Evolutionary conservation across 1,140 invertebrate species (phyloP).

Genomic region (Nephila pilipes): DNA sequence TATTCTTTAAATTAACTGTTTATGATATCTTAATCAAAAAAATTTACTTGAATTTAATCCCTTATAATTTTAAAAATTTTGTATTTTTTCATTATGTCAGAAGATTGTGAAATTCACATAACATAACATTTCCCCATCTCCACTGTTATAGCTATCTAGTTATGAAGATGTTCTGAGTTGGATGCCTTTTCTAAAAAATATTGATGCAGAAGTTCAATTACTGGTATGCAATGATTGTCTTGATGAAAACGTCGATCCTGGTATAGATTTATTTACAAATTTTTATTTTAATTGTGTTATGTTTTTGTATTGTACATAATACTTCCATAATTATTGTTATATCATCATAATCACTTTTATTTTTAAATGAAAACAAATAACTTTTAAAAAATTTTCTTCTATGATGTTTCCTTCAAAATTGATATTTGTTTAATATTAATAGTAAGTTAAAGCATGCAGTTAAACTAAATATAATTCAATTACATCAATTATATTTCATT

Average conservation of each 20-base stretch:
- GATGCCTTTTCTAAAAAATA: slow-evolving; percentile 83
- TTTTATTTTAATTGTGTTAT: background rate
- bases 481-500: too few species aligned
- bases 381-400: too few species aligned
- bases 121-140: slow-evolving; percentile 58
- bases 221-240: slow-evolving; percentile 82
- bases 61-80: background rate
- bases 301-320: background rate
- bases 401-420: too few species aligned
- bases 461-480: too few species aligned
- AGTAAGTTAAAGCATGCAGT: too few species aligned
- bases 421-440: too few species aligned
- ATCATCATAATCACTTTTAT: too few species aligned
- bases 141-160: slow-evolving; percentile 79
- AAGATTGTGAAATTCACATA: too few species aligned
- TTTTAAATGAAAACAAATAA: too few species aligned
- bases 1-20: background rate
- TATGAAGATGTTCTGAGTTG: slow-evolving; percentile 82
- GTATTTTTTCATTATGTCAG: background rate
- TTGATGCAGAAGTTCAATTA: slow-evolving; percentile 83
- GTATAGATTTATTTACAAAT: slow-evolving; percentile 27
- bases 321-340: too few species aligned
- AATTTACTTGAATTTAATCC: background rate
- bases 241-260: slow-evolving; percentile 78
- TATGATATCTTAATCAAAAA: background rate